Evolutionary conservation across 2,888 invertebrate genomes (phyloP).

Genomic region (Acronicta alni): DNA sequence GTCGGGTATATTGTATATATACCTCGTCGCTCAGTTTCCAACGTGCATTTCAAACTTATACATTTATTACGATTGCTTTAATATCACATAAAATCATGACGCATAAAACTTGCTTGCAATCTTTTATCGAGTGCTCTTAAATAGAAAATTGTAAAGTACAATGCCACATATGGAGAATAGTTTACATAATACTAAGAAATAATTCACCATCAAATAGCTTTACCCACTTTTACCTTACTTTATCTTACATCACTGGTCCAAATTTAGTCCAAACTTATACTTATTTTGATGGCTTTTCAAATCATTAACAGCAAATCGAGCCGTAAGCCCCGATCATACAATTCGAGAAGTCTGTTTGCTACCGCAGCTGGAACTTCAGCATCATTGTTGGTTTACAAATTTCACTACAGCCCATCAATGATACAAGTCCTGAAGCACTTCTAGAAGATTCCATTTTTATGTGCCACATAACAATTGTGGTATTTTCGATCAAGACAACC

Average conservation of each 20-base stretch:
- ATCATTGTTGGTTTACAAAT: constrained; percentile 49
- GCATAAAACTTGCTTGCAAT: constrained; percentile 50
- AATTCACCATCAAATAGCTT: constrained; percentile 51
- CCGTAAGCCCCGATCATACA: constrained; percentile 69
- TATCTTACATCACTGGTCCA: constrained; percentile 53
- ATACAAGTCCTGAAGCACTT: constrained; percentile 23
- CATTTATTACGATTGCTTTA: constrained; percentile 55
- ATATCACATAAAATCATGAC: constrained; percentile 58
- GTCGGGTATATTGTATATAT: constrained; percentile 39
- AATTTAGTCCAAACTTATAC: constrained; percentile 52
- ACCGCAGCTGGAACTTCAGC: constrained; percentile 25
- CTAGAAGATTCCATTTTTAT: constrained; percentile 43
- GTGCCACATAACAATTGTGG: constrained; percentile 24
- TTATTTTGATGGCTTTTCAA: constrained; percentile 63
- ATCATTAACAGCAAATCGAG: constrained; percentile 59
- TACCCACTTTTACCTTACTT: constrained; percentile 55
- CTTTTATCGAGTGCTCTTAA: constrained; percentile 47
- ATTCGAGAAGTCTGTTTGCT: constrained; percentile 63
- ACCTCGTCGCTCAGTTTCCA: constrained; percentile 43
- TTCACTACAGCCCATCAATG: constrained; percentile 35
- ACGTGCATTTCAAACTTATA: constrained; percentile 52
- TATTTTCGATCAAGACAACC: constrained; percentile 29
- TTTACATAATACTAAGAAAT: constrained; percentile 53
- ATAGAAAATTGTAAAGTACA: constrained; percentile 52
- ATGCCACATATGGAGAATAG: constrained; percentile 53